Evolutionary conservation across 1,140 invertebrate genomes (phyloP).

Genomic region (Panulirus ornatus): DNA sequence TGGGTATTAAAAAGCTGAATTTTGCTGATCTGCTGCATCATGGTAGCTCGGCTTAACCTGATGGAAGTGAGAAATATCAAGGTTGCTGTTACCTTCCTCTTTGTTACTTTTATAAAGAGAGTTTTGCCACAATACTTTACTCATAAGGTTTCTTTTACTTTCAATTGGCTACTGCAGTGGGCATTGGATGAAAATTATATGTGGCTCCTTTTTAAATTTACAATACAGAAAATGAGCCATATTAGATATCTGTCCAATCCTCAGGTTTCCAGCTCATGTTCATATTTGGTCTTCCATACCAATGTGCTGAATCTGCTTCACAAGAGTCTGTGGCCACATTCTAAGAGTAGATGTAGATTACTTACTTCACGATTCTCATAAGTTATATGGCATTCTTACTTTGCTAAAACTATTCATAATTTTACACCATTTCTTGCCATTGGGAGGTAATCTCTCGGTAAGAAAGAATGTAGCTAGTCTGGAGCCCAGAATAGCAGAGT

Average conservation of each 20-base stretch:
- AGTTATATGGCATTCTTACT: constrained; percentile 4
- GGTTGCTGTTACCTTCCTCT: constrained; percentile 28
- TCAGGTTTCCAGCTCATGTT: constrained; percentile 52
- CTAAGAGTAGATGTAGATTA: background rate
- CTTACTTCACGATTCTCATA: constrained; percentile 29
- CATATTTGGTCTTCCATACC: constrained; percentile 62
- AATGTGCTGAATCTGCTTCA: constrained; percentile 13
- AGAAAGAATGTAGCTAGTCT: constrained; percentile 18
- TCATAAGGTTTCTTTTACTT: constrained; percentile 24
- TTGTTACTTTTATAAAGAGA: constrained; percentile 61
- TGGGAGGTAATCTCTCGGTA: background rate
- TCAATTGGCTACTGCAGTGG: constrained; percentile 23
- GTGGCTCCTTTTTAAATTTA: constrained; percentile 22
- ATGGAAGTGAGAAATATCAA: constrained; percentile 40
- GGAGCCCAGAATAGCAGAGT: constrained; percentile 6
- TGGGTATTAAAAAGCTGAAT: background rate
- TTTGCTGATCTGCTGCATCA: constrained; percentile 40
- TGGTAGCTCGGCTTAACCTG: constrained; percentile 51
- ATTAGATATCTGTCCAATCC: constrained; percentile 18
- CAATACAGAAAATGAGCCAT: constrained; percentile 30
- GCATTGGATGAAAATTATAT: constrained; percentile 24
- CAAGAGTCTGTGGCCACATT: constrained; percentile 33
- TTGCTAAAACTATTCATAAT: background rate
- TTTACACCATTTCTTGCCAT: background rate
- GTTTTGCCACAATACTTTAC: constrained; percentile 37